These are phyloP conservation scores for Andrena fulva DNA, from an alignment of 2,888 invertebrate species.

Conservation along the genomic window DNA sequence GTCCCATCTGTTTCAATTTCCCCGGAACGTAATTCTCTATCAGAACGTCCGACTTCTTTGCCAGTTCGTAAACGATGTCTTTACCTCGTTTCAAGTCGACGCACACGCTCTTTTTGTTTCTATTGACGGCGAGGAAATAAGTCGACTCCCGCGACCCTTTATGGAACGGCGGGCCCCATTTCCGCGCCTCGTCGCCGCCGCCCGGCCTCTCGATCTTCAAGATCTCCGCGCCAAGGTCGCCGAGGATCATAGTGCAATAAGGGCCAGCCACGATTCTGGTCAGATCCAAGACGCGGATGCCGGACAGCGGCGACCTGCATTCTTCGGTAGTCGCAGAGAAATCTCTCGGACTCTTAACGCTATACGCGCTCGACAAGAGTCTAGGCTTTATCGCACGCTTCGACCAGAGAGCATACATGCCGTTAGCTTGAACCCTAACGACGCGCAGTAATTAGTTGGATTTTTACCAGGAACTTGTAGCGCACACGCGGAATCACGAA, in stretches of 20 bases:
- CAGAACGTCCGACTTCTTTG: conserved; percentile 92
- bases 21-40: conserved; percentile 98
- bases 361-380: neutral
- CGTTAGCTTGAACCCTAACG: neutral
- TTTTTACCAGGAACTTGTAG: neutral
- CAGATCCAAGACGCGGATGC: conserved; percentile 91
- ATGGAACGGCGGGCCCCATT: conserved; percentile 97
- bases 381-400: conserved; percentile 1
- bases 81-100: conserved; percentile 93
- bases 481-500: neutral
- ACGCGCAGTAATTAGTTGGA: neutral
- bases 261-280: conserved; percentile 97
- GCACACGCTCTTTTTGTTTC: conserved; percentile 97
- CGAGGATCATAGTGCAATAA: conserved; percentile 96
- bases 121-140: conserved; percentile 95
- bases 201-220: conserved; percentile 96
- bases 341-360: conserved; percentile 17
- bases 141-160: conserved; percentile 88
- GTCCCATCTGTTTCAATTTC: conserved; percentile 90
- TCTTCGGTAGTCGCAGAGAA: conserved; percentile 40
- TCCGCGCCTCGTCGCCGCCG: conserved; percentile 94
- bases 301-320: conserved; percentile 87
- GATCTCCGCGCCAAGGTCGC: conserved; percentile 96
- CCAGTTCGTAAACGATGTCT: conserved; percentile 89
- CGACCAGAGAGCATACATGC: conserved; percentile 5